Conservation (phyloP, 2,888 invertebrate genomes). For the Sinohyriopsis cumingii region DNA sequence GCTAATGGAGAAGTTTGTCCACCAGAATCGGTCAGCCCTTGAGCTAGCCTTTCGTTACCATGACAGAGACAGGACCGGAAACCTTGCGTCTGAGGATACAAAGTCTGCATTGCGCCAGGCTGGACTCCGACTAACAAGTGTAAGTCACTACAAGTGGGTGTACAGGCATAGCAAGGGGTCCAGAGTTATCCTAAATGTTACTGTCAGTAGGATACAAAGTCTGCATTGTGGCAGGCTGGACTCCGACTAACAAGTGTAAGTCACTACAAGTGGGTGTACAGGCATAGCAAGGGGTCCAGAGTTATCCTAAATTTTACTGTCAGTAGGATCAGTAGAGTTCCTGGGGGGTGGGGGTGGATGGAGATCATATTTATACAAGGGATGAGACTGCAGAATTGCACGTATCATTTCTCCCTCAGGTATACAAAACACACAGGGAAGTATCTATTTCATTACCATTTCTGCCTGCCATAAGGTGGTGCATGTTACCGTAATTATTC, state of each 20-base stretch:
- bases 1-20: slow-evolving; percentile 58
- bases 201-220: slow-evolving; percentile 66
- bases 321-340: not conserved
- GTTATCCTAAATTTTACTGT: too few species aligned
- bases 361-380: not conserved
- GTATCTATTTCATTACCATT: too few species aligned
- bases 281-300: too few species aligned
- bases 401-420: too few species aligned
- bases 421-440: too few species aligned
- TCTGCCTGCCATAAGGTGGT: too few species aligned
- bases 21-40: slow-evolving; percentile 50
- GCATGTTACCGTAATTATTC: too few species aligned
- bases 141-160: slow-evolving; percentile 33
- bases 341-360: not conserved
- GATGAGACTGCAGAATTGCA: too few species aligned
- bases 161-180: too few species aligned
- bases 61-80: slow-evolving; percentile 62
- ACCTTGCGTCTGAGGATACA: slow-evolving; percentile 61
- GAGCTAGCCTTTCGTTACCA: slow-evolving; percentile 56
- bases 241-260: slow-evolving; percentile 67
- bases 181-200: too few species aligned
- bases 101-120: slow-evolving; percentile 62
- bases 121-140: slow-evolving; percentile 66
- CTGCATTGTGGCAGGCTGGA: slow-evolving; percentile 62
- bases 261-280: not conserved